phyloP scores from a whole-genome alignment of 2,797 vertebrate genomes.

The Syndactyla subalaris region DNA sequence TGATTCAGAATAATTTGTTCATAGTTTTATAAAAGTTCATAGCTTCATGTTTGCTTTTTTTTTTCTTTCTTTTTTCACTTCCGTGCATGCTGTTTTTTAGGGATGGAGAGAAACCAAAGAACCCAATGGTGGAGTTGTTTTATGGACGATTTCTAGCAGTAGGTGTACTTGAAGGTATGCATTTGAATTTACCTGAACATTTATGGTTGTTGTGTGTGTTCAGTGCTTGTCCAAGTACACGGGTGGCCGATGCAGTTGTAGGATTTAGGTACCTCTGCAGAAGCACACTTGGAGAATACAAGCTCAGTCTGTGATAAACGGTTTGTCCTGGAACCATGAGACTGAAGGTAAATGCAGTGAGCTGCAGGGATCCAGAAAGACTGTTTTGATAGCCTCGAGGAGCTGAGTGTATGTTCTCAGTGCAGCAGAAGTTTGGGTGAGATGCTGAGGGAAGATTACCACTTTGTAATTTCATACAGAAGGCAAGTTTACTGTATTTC shows the following conservation, averaged over 20 bases:
- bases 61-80: background rate
- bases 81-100: slow-evolving; percentile 65
- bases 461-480: background rate
- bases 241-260: background rate
- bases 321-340: background rate
- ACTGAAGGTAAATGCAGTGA: background rate
- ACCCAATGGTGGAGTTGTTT: slow-evolving; percentile 98
- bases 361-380: background rate
- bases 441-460: background rate
- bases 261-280: background rate
- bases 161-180: slow-evolving; percentile 94
- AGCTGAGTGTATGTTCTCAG: background rate
- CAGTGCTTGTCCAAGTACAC: background rate
- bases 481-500: background rate
- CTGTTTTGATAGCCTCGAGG: background rate
- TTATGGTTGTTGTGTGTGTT: rapidly evolving
- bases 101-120: slow-evolving; percentile 97
- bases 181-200: background rate
- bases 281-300: background rate
- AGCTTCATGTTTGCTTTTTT: background rate
- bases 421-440: background rate
- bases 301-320: rapidly evolving
- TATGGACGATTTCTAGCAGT: slow-evolving; percentile 96
- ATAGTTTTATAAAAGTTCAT: background rate
- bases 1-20: background rate